These are phyloP conservation scores for Dromius quadrimaculatus DNA, from an alignment of 2,888 invertebrate genomes.

Conservation along the genomic window DNA sequence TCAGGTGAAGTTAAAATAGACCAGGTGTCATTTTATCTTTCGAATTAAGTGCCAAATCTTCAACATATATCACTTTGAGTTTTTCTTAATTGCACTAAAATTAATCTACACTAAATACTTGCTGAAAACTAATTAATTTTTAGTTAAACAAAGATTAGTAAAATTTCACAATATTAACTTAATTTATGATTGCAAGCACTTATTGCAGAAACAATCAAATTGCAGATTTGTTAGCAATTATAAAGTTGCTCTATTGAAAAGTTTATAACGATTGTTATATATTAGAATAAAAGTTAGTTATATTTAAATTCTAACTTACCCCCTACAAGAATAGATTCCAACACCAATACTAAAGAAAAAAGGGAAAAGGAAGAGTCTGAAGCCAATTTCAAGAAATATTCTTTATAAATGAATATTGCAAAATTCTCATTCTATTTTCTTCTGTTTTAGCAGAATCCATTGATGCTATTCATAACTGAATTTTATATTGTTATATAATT, in stretches of 20 bases:
- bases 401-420: no score
- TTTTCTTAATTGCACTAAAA: slow-evolving; percentile 38
- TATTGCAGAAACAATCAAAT: not conserved
- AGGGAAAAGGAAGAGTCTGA: slow-evolving; percentile 5
- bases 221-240: no score
- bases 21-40: slow-evolving; percentile 46
- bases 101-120: no score
- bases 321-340: slow-evolving; percentile 30
- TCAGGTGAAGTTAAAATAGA: slow-evolving; percentile 48
- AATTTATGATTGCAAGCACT: no score
- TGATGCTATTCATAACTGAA: no score
- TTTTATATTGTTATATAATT: no score
- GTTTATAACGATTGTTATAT: not conserved
- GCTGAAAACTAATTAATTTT: no score
- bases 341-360: slow-evolving; percentile 26
- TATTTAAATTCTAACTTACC: slow-evolving; percentile 27
- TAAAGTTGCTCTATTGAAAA: no score
- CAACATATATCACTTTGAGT: slow-evolving; percentile 11
- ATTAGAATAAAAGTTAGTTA: not conserved
- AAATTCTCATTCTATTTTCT: no score
- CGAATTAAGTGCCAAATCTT: slow-evolving; percentile 38
- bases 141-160: no score
- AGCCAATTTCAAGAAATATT: slow-evolving; percentile 11
- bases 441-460: no score
- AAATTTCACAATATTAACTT: no score